phyloP scores from a whole-genome alignment of 2,888 invertebrate species.

The Cryptus armator region DNA sequence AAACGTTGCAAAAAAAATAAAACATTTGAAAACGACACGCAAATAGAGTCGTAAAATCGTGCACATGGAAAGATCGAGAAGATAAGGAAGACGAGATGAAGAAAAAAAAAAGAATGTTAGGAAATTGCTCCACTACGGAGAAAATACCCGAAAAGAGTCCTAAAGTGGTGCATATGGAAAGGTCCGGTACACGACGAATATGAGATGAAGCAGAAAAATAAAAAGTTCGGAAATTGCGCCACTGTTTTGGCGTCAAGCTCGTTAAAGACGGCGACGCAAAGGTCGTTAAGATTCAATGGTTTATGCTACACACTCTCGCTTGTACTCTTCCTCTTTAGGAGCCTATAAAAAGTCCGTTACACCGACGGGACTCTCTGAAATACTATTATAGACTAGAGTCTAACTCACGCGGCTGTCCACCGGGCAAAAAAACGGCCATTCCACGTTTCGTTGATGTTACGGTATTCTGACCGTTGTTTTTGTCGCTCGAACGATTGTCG shows the following conservation, averaged over 20 bases:
- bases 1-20: slow-evolving; percentile 22
- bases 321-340: slow-evolving; percentile 13
- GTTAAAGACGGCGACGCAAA: slow-evolving; percentile 63
- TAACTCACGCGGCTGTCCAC: neutral
- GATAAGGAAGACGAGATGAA: slow-evolving; percentile 1
- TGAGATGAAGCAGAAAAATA: neutral
- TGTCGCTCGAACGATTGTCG: neutral
- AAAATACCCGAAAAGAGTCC: slow-evolving; percentile 6
- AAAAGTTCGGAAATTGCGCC: slow-evolving; percentile 42
- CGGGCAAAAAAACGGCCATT: neutral
- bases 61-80: slow-evolving; percentile 15
- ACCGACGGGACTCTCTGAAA: slow-evolving; percentile 7
- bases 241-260: slow-evolving; percentile 65
- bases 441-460: neutral
- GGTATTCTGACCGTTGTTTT: neutral
- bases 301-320: slow-evolving; percentile 33
- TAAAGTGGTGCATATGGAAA: slow-evolving; percentile 1
- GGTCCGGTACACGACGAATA: slow-evolving; percentile 17
- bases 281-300: slow-evolving; percentile 58
- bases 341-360: slow-evolving; percentile 36
- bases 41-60: slow-evolving; percentile 9
- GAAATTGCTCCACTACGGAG: slow-evolving; percentile 29
- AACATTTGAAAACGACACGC: neutral
- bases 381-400: neutral
- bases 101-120: slow-evolving; percentile 15